These are phyloP conservation scores for Nemoura dubitans DNA, from an alignment of 2,888 invertebrate species.

Conservation along the genomic window DNA sequence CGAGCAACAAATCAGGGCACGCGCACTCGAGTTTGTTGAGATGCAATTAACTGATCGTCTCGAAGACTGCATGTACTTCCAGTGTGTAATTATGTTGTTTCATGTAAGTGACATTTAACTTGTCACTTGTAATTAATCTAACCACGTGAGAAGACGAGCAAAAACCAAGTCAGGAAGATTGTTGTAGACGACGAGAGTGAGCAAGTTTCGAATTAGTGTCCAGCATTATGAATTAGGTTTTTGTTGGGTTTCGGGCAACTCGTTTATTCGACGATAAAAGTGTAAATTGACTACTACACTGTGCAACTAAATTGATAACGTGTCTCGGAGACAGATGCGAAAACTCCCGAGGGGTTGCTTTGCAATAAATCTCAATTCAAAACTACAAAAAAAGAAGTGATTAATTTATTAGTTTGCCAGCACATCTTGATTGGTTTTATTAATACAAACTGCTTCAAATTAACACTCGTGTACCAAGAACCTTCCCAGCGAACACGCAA, in stretches of 20 bases:
- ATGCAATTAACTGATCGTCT: slow-evolving; percentile 23
- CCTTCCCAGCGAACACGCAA: not conserved
- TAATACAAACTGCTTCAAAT: not conserved
- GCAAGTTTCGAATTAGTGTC: not conserved
- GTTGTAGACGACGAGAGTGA: not conserved
- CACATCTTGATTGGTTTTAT: slow-evolving; percentile 7
- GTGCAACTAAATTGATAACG: not conserved
- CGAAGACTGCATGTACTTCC: not conserved
- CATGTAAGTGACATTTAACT: slow-evolving; percentile 24
- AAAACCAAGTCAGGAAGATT: not conserved
- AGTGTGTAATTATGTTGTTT: slow-evolving; percentile 32
- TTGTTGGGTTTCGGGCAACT: not conserved
- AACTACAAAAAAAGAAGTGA: not conserved
- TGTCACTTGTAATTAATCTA: slow-evolving; percentile 32
- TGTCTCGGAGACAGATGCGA: not conserved
- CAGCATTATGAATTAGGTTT: not conserved
- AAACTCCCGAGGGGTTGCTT: not conserved
- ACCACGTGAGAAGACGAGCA: not conserved
- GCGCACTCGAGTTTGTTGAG: not conserved
- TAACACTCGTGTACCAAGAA: not conserved
- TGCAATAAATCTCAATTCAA: not conserved
- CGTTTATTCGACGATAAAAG: not conserved
- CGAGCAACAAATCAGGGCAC: not conserved
- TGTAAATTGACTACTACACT: not conserved
- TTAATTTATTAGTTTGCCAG: not conserved